Evolutionary conservation across 2,888 invertebrate species (phyloP), one percentile per base, ranked within the genome.

Genomic region (Pemphredon lugubris): DNA sequence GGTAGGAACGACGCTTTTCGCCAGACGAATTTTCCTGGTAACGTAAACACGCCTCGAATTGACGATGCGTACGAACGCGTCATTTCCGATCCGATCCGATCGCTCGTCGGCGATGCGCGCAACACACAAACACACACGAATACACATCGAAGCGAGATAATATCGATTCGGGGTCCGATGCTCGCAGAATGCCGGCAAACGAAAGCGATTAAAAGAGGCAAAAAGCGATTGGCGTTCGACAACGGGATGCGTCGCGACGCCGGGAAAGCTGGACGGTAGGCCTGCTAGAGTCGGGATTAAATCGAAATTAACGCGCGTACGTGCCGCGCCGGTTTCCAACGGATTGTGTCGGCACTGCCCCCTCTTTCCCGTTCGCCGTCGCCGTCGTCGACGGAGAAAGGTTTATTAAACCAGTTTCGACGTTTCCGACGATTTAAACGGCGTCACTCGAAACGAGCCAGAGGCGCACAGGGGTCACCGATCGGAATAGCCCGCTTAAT

Each of bases 151-250:
- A n/a, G n/a, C n/a, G n/a, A n/a, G n/a, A 70, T 44, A 13, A 37
- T 45, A 70, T 70, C 70, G 70, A 70, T 60, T 67, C 44, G 64
- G 32, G 21, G 21, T 37, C n/a, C 9, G 37, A n/a, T n/a, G n/a
- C n/a, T n/a, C n/a, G n/a, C n/a, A n/a, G n/a, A 30, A 34, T 53
- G 65, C 21, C 26, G 9, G 55, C 40, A 13, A 32, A 61, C 55
- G 48, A 16, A 54, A 26, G 42, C 61, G 67, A 64, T 68, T 64
- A 68, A 68, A 68, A 68, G 39, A 42, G 63, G 50, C n/a, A 51
- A 68, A 68, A 68, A 63, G 26, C 59, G 51, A 65, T 65, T 34
- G 9, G 6, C 20, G 45, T 14, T n/a, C 26, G 57, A 57, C 42
- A 16, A 20, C 47, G 64, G 23, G 64, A 30, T 48, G 58, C 64